Conservation (phyloP, 2,113 vertebrate species). For the Sisor rabdophorus region DNA sequence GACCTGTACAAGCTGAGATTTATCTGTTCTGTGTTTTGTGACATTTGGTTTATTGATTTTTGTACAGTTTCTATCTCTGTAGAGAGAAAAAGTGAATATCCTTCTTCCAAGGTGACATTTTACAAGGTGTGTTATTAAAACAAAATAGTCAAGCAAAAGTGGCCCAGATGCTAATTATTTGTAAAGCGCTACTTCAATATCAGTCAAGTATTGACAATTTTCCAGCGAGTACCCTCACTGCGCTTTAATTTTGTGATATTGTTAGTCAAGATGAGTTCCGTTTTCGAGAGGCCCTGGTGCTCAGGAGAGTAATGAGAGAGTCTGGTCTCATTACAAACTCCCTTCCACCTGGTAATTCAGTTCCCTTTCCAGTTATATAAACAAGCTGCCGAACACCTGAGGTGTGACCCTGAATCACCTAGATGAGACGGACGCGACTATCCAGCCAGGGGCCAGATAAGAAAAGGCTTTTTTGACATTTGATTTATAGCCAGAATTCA, state of each 20-base stretch:
- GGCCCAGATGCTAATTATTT: conserved; percentile 41
- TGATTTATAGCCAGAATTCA: conserved; percentile 25
- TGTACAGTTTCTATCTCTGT: not conserved
- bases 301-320: conserved; percentile 24
- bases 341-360: conserved; percentile 41
- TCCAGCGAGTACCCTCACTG: conserved; percentile 50
- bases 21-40: conserved; percentile 49
- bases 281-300: conserved; percentile 2
- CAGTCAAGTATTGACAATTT: conserved; percentile 50
- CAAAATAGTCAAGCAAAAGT: conserved; percentile 18
- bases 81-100: conserved; percentile 24
- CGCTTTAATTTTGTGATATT: conserved; percentile 52
- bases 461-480: conserved; percentile 17
- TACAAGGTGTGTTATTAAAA: conserved; percentile 22
- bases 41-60: conserved; percentile 2
- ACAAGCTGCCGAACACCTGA: conserved; percentile 46
- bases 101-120: conserved; percentile 33
- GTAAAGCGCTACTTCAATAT: conserved; percentile 44
- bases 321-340: conserved; percentile 30
- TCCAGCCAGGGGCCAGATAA: conserved; percentile 25
- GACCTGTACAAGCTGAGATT: conserved; percentile 50
- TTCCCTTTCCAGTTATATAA: conserved; percentile 47
- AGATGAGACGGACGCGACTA: conserved; percentile 41
- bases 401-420: conserved; percentile 49
- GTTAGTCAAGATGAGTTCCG: conserved; percentile 44